Percentiles rank a stretch among this genome's conserved stretches.
These are phyloP conservation scores for Myotis yumanensis DNA, from an alignment of 2,113 vertebrate species.

Conservation along the genomic window DNA sequence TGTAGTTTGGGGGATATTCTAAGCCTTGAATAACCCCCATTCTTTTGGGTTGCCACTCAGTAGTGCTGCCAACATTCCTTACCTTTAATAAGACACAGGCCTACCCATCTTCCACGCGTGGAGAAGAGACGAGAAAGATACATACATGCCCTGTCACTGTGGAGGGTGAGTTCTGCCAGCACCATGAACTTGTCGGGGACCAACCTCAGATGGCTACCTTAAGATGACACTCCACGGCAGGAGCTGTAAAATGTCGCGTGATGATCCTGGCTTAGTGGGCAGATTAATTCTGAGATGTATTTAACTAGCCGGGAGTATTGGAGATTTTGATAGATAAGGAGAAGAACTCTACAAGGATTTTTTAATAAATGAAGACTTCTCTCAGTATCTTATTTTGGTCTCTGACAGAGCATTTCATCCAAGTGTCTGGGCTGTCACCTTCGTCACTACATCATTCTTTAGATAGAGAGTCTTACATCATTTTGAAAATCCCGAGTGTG, in stretches of 20 bases:
- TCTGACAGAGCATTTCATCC: background rate
- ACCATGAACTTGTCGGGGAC: background rate
- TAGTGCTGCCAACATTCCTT: background rate
- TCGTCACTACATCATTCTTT: background rate
- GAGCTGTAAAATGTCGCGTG: background rate
- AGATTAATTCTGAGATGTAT: conserved; percentile 36
- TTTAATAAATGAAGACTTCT: conserved; percentile 45
- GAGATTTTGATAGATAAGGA: conserved; percentile 53
- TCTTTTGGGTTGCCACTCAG: conserved; percentile 42
- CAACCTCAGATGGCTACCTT: background rate
- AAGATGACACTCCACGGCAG: background rate
- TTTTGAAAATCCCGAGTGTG: background rate
- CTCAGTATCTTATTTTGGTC: background rate
- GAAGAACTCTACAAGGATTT: conserved; percentile 27
- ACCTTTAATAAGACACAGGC: background rate
- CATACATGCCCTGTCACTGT: background rate
- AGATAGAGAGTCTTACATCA: background rate
- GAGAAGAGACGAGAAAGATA: background rate
- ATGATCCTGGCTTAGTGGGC: background rate
- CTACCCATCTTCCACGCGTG: background rate
- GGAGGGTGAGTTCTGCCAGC: background rate
- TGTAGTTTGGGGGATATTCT: background rate
- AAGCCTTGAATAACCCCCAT: background rate
- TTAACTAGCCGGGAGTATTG: conserved; percentile 7
- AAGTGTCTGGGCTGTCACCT: background rate